Base-by-base conservation (phyloP, 2,113 vertebrate species). In the Cavia porcellus region DNA sequence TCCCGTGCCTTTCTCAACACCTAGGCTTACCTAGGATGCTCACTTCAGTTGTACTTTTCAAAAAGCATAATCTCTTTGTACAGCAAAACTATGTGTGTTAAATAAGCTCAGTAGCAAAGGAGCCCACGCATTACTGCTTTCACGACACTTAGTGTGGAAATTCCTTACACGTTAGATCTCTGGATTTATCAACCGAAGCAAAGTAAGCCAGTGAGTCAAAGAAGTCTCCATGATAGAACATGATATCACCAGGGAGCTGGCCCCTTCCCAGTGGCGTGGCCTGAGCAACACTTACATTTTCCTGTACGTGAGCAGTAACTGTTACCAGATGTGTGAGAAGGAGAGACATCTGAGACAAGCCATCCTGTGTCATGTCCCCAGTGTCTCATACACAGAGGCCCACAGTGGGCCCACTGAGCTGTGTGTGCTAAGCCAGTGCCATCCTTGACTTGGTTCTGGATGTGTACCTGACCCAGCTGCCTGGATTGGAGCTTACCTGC, bases 231-330 rank as follows among this genome's bases (percentile, higher is more conserved):
- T 3, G 45, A 5, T 19, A 20, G 32, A 22, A 30, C 32, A 13
- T 3, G 0, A 50, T 19, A 5, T 12, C 9, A 0, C 22, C 0
- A 4, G 3, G 20, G 32, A n/a, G 17, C 50, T 13, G 20, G 7
- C 35, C 62, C 11, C 75, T 59, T 72, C 70, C 35, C 35, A 24
- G 82, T 1, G 14, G 50, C 32, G 38, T 35, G 2, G 42, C 22
- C 72, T 50, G 30, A 2, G 20, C 10, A 35, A 24, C 66, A 42
- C 86, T 35, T 15, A 30, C 6, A 28, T 68, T 32, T 13, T 13
- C 66, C 25, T 75, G 0, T 17, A 17, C 22, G 25, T 9, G 7
- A 83, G 25, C 4, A 13, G 50, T 22, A 10, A 7, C 80, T 38
- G 13, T 85, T 59, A 82, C 4, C 30, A 19, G 79, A 57, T 17